phyloP scores from a whole-genome alignment of 1,140 invertebrate species.

The Trichoplusia ni region DNA sequence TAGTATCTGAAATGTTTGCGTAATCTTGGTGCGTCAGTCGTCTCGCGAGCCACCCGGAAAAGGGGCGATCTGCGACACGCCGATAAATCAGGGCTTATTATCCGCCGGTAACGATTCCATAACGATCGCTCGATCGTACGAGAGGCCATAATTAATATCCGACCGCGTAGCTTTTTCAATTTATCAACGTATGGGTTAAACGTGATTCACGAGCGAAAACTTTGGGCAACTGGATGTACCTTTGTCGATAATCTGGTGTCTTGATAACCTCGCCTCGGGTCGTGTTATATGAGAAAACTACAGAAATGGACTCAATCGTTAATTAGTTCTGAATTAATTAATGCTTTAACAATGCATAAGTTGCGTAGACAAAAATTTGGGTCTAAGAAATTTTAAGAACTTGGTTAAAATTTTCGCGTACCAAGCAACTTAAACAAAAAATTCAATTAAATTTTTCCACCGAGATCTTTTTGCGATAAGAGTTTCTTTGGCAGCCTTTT shows the following conservation, averaged over 20 bases:
- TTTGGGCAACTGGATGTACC: background rate
- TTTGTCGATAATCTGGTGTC: too few species aligned
- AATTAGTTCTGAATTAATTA: too few species aligned
- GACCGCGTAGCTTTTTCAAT: conserved; percentile 42
- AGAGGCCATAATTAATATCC: conserved; percentile 47
- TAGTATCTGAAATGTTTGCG: background rate
- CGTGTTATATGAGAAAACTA: too few species aligned
- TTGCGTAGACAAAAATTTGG: too few species aligned
- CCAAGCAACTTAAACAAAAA: background rate
- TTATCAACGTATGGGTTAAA: conserved; percentile 43
- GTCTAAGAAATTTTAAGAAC: too few species aligned
- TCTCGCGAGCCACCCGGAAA: conserved; percentile 33
- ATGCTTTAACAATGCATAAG: too few species aligned
- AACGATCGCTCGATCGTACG: conserved; percentile 32
- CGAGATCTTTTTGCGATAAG: background rate
- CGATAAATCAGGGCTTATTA: conserved; percentile 49
- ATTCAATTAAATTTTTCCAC: background rate
- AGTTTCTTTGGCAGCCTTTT: background rate
- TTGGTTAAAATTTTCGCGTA: background rate
- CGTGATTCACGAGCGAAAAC: background rate
- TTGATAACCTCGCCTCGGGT: too few species aligned
- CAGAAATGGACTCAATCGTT: too few species aligned
- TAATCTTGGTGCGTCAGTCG: conserved; percentile 25
- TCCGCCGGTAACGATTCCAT: conserved; percentile 38
- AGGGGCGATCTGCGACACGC: conserved; percentile 9